phyloP scores from a whole-genome alignment of 2,113 vertebrate species.

The Rynchops niger region DNA sequence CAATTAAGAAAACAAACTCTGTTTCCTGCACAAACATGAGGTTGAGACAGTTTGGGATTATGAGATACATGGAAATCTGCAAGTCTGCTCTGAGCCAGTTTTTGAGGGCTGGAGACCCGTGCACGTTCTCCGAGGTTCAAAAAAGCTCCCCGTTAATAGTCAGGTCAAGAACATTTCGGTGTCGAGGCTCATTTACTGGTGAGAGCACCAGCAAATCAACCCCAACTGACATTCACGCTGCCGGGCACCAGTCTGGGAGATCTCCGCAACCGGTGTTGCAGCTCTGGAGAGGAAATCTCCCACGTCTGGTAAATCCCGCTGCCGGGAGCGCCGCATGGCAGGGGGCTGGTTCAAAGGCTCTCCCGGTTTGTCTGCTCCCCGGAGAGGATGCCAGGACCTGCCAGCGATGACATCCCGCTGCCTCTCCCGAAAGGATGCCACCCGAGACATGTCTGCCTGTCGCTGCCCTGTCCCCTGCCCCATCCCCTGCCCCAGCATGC shows the following conservation, averaged over 20 bases:
- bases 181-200: not conserved
- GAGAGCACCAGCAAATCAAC: not conserved
- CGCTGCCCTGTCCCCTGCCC: not conserved
- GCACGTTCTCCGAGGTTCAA: not conserved
- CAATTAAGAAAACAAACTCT: not conserved
- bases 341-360: not conserved
- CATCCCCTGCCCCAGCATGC: not conserved
- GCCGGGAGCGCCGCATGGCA: not conserved
- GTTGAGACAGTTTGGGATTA: not conserved
- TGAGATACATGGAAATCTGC: not conserved
- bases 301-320: not conserved
- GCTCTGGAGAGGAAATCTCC: not conserved
- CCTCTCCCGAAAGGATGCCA: not conserved
- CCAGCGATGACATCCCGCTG: not conserved
- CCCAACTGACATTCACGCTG: not conserved
- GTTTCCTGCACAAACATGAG: not conserved
- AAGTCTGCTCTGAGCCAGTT: not conserved
- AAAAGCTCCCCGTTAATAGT: not conserved
- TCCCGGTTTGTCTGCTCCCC: not conserved
- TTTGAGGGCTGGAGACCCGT: not conserved
- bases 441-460: not conserved
- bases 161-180: not conserved
- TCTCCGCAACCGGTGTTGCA: fast-evolving
- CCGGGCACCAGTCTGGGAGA: not conserved
- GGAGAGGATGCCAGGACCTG: not conserved